phyloP scores from a whole-genome alignment of 2,888 invertebrate genomes.

The Plebejus argus region DNA sequence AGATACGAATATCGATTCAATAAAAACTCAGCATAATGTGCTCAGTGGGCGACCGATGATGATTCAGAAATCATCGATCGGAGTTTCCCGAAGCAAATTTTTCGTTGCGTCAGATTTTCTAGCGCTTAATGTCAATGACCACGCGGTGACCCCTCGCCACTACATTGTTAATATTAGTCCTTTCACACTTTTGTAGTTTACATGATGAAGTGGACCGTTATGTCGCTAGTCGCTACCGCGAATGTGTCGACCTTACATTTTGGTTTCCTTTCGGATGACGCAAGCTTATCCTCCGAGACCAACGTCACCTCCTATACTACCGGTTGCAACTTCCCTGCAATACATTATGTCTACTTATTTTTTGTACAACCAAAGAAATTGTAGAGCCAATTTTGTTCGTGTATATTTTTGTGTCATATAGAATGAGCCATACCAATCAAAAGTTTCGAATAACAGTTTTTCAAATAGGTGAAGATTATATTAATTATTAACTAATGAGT shows the following conservation, averaged over 20 bases:
- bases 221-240: slow-evolving; percentile 9
- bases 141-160: slow-evolving; percentile 34
- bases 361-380: neutral
- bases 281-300: slow-evolving; percentile 59
- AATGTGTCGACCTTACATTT: slow-evolving; percentile 58
- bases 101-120: slow-evolving; percentile 35
- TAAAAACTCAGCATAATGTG: slow-evolving; percentile 17
- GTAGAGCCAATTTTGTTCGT: neutral
- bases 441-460: neutral
- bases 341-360: neutral
- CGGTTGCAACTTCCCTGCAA: slow-evolving; percentile 27
- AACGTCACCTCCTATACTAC: slow-evolving; percentile 56
- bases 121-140: slow-evolving; percentile 42
- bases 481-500: neutral
- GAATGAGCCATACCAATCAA: neutral
- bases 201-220: slow-evolving; percentile 12
- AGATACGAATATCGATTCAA: slow-evolving; percentile 6
- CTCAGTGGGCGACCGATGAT: slow-evolving; percentile 33
- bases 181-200: slow-evolving; percentile 32
- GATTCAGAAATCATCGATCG: slow-evolving; percentile 37
- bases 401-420: neutral
- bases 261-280: slow-evolving; percentile 61
- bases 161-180: slow-evolving; percentile 17
- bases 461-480: neutral
- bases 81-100: slow-evolving; percentile 37